Conservation (phyloP, 2,113 vertebrate genomes). For the Melanotaenia duboulayi region DNA sequence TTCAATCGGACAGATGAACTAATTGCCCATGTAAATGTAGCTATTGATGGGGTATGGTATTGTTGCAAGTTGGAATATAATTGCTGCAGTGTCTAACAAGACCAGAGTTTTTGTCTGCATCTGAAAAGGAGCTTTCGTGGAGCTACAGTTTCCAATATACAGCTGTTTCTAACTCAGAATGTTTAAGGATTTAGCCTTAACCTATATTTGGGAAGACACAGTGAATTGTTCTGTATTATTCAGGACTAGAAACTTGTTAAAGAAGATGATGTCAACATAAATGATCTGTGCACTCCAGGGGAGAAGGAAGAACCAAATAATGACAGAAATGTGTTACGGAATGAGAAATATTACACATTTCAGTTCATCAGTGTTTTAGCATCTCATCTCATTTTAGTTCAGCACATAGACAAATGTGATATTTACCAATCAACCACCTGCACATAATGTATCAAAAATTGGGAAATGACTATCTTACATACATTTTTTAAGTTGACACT, state of each 20-base stretch:
- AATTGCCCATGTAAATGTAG: too few relatives aligned
- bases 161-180: constrained; percentile 60
- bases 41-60: constrained; percentile 67
- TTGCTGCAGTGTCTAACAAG: constrained; percentile 57
- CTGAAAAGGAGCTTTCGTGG: constrained; percentile 54
- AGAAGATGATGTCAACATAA: constrained; percentile 60
- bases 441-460: too few relatives aligned
- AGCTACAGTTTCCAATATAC: constrained; percentile 50
- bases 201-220: constrained; percentile 27
- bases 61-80: constrained; percentile 64
- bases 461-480: constrained; percentile 4
- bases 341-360: constrained; percentile 21
- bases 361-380: constrained; percentile 3
- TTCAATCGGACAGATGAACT: too few relatives aligned
- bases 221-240: constrained; percentile 75
- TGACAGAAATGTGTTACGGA: constrained; percentile 30
- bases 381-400: not conserved
- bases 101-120: constrained; percentile 54
- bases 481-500: constrained; percentile 46
- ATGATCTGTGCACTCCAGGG: constrained; percentile 55
- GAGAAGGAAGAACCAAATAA: constrained; percentile 28
- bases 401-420: not conserved
- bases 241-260: constrained; percentile 64
- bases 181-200: constrained; percentile 61
- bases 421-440: too few relatives aligned